Evolutionary conservation across 2,113 vertebrate species (phyloP), one percentile per base, ranked within the genome.

Genomic region (Solea solea): DNA sequence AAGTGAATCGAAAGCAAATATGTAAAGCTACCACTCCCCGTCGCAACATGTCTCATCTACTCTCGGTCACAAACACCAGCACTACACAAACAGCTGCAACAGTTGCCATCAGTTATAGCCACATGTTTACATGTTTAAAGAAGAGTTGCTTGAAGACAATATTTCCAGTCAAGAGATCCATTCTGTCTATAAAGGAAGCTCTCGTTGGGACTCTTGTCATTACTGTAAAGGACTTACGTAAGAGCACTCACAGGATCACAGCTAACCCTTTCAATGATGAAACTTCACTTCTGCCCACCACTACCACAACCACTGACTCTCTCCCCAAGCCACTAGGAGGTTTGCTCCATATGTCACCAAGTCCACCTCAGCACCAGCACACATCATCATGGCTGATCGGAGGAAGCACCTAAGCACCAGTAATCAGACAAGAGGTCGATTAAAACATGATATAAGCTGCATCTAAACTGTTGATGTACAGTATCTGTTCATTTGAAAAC

Each of bases 1-100:
- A 56, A 54, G 12, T 40, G 27, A 27, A 46, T 58, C 49, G 51
- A 49, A 53, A 14, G 10, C 16, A 27, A 46, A 40, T 12, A 59
- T 66, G 34, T 49, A 40, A 8, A 53, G 39, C 21, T 21, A 8
- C 60, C 15, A 56, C 1, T 25, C n/a, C 27, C 53, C 25, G n/a
- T 21, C 1, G 8, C 40, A 63, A 25, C 72, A 75, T 71, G 25
- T 71, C 73, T 70, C 41, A 65, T 58, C 62, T 70, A 52, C 28
- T 57, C 46, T 55, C 46, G 49, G 72, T 44, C 21, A 52, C 34
- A 6, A 34, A 34, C 34, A 34, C 5, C 2, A 6, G 34, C 3
- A 6, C 34, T 34, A 34, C 40, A 74, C 41, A 27, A 58, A 25
- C 52, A 69, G 27, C 64, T 73, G 69, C 57, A 5, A 10, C 64